These are phyloP conservation scores for Elanus axillaris DNA, from an alignment of 2,113 vertebrate genomes.

Conservation along the genomic window DNA sequence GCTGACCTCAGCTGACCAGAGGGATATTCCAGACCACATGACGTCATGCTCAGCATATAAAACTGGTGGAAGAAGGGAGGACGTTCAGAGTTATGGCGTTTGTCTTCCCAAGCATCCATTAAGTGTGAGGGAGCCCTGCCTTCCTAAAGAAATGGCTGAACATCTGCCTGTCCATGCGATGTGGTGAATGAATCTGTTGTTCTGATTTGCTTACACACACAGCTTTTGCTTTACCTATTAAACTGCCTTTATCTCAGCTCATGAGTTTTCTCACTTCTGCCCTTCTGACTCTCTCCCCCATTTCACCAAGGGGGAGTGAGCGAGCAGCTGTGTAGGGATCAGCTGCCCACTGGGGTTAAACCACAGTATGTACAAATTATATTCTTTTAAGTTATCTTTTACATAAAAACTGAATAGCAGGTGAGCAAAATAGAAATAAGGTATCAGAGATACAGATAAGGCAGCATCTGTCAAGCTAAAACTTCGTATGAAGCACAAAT, in stretches of 20 bases:
- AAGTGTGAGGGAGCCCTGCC: accelerated
- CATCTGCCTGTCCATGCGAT: accelerated
- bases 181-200: not conserved
- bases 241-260: not conserved
- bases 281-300: not conserved
- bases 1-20: too few relatives aligned
- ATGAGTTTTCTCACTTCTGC: not conserved
- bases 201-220: accelerated
- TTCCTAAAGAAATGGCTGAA: not conserved
- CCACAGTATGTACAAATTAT: not conserved
- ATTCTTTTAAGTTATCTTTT: not conserved
- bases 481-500: not conserved
- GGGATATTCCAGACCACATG: too few relatives aligned
- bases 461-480: not conserved
- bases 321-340: accelerated
- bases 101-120: not conserved
- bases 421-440: not conserved
- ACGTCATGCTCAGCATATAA: not conserved
- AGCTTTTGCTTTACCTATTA: not conserved
- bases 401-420: not conserved
- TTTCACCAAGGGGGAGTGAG: not conserved
- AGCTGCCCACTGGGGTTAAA: not conserved
- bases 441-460: not conserved
- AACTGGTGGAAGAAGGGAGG: not conserved
- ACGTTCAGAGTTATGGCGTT: accelerated